Base-by-base conservation (phyloP, 2,113 vertebrate genomes). In the Oophaga pumilio region DNA sequence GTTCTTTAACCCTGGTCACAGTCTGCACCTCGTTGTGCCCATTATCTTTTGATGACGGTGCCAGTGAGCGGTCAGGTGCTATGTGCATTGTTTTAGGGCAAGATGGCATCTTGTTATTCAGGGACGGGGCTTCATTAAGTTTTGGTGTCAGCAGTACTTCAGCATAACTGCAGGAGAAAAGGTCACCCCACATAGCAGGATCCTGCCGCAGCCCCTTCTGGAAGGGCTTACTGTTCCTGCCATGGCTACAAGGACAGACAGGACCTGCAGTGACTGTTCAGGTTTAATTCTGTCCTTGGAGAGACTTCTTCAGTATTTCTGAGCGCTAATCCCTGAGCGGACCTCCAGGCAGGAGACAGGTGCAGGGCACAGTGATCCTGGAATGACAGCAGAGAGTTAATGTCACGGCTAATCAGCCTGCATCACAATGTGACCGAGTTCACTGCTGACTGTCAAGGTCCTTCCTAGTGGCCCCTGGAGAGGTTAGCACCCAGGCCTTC, bases 121-220 rank as follows among this genome's bases (percentile, higher is more conserved):
- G 56, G 3, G 52, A 20, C 9, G 53, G 6, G 76, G 71, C 56
- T 85, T 59, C 84, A 52, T 62, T 43, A 33, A 4, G 50, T 85
- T 74, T 71, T 8, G 33, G 69, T 26, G 83, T 85, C 69, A 85
- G 83, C 83, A 71, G 52, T 15, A 56, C 82, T 71, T 9, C 8
- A 66, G 60, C 62, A 53, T 69, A 26, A 69, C 62, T 24, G 82
- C 82, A 33, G 59, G 83, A 20, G 69, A 85, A 84, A 85, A 85
- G 83, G 83, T 85, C 83, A 85, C 69, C 15, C n/a, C 26, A 20
- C 68, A 74, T 59, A 59, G 83, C 66, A 43, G n/a, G 43, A 26
- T 4, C 50, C 49, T 59, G 68, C 66, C 4, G 24, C 52, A 13
- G 64, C 18, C 20, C 15, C n/a, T 20, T 52, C 9, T 26, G n/a